A percentile compares a stretch with the other conserved stretches of the same genome.
Conservation (phyloP, 2,888 invertebrate genomes). For the Drymonia ruficornis region DNA sequence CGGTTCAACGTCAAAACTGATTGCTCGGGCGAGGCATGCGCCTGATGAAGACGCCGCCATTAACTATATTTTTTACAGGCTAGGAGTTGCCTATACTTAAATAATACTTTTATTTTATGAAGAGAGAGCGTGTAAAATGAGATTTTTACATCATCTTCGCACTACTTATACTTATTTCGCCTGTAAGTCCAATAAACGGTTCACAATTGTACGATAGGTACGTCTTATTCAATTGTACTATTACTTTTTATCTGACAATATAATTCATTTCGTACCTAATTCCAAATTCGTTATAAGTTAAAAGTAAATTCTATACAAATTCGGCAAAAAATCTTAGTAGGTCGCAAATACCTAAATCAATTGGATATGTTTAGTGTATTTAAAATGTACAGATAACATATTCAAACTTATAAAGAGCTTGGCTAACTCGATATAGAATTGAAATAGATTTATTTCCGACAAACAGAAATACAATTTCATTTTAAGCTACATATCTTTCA, state of each 20-base stretch:
- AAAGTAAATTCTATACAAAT: constrained; percentile 13
- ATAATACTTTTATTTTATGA: too few species aligned
- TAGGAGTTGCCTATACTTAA: too few species aligned
- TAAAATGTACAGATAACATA: not conserved
- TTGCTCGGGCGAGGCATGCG: too few species aligned
- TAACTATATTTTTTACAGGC: too few species aligned
- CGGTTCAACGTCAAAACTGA: too few species aligned
- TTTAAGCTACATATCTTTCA: not conserved
- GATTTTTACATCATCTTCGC: too few species aligned
- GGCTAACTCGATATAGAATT: not conserved
- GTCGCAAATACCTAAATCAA: not conserved
- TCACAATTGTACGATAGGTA: not conserved
- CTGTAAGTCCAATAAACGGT: not conserved
- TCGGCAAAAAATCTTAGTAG: constrained; percentile 2
- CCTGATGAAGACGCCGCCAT: too few species aligned
- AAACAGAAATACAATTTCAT: not conserved
- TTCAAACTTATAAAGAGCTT: not conserved
- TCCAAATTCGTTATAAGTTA: constrained; percentile 10
- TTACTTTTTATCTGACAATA: constrained; percentile 10
- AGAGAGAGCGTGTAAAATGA: too few species aligned
- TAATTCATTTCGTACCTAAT: constrained; percentile 18
- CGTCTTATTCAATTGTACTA: not conserved
- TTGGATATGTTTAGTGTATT: not conserved
- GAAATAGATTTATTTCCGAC: not conserved
- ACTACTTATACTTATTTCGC: not conserved